phyloP scores from a whole-genome alignment of 2,888 invertebrate species.

The Lampropteryx suffumata region DNA sequence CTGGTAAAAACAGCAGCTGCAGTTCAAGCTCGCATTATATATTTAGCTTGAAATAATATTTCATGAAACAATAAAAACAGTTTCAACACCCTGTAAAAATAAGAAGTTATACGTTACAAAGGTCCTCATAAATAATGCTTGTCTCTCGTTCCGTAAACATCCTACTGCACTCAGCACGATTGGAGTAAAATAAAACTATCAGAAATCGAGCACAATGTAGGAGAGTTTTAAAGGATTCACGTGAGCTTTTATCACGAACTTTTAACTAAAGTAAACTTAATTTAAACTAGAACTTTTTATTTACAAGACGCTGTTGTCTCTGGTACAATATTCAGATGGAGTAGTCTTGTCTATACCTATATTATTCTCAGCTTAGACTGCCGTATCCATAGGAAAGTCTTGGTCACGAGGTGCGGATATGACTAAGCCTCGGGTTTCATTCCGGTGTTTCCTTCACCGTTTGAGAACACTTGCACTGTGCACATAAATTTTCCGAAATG shows the following conservation, averaged over 20 bases:
- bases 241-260: not conserved
- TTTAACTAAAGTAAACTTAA: not conserved
- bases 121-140: constrained; percentile 13
- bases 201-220: constrained; percentile 4
- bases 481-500: no score
- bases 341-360: no score
- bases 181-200: constrained; percentile 14
- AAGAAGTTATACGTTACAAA: constrained; percentile 4
- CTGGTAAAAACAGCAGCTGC: not conserved
- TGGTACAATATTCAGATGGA: no score
- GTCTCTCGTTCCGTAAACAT: constrained; percentile 10
- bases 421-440: no score
- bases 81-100: constrained; percentile 2
- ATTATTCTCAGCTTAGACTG: no score
- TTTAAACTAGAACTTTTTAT: no score
- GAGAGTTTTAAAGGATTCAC: not conserved
- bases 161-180: constrained; percentile 12
- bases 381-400: no score
- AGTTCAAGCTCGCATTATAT: not conserved
- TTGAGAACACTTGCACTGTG: no score
- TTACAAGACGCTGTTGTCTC: no score
- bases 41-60: not conserved
- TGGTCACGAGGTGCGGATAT: no score
- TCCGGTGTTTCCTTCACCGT: no score
- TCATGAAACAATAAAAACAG: not conserved